Evolutionary conservation across 1,140 invertebrate species (phyloP).

Genomic region (Nephila pilipes): DNA sequence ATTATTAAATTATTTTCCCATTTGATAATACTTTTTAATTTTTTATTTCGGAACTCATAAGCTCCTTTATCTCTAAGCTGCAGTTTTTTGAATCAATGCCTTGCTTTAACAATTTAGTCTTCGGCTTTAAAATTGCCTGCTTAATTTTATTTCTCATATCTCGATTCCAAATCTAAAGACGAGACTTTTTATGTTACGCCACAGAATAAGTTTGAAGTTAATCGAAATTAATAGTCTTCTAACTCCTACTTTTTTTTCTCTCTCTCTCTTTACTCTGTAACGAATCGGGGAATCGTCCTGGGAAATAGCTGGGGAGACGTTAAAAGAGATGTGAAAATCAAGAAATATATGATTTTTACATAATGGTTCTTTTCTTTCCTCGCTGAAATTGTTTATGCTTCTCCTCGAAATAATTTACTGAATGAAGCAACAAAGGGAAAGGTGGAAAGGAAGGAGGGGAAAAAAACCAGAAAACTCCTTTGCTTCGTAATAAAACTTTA

Average conservation of each 20-base stretch:
- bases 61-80: too few species aligned
- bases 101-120: too few species aligned
- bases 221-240: constrained; percentile 20
- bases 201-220: background rate
- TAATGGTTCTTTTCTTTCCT: constrained; percentile 5
- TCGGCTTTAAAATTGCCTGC: background rate
- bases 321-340: background rate
- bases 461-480: background rate
- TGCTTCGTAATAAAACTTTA: constrained; percentile 52
- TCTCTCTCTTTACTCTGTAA: background rate
- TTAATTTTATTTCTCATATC: background rate
- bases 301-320: background rate
- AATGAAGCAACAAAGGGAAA: background rate
- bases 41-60: too few species aligned
- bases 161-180: background rate
- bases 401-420: constrained; percentile 8
- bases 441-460: background rate
- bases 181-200: background rate
- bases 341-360: background rate
- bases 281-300: background rate
- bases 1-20: too few species aligned
- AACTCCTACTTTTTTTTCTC: background rate
- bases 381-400: constrained; percentile 36
- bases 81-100: too few species aligned
- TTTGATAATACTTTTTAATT: too few species aligned